Percentiles rank a stretch among this genome's conserved stretches.
These are phyloP conservation scores for Bettongia penicillata DNA, from an alignment of 2,113 vertebrate genomes.

Conservation along the genomic window DNA sequence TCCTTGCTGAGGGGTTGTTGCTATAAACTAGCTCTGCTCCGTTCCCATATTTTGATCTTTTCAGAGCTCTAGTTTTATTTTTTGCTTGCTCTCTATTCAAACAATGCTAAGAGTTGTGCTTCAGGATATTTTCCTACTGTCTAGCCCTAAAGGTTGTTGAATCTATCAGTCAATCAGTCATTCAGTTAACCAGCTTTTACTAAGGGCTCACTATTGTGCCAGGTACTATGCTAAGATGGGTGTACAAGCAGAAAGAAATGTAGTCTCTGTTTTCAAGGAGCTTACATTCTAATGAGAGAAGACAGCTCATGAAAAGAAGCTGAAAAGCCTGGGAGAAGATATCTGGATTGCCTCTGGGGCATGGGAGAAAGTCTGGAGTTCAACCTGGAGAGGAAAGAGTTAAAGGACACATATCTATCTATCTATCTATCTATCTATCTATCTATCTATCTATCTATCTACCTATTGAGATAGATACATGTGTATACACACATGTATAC, in stretches of 20 bases:
- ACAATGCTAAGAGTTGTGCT: not conserved
- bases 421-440: no score
- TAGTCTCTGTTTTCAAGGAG: not conserved
- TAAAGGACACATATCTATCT: not conserved
- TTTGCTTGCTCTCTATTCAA: no score
- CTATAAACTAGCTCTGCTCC: no score
- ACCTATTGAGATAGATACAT: no score
- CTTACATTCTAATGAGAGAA: not conserved
- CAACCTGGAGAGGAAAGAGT: not conserved
- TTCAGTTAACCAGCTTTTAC: not conserved
- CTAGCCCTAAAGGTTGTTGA: not conserved
- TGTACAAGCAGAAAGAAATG: not conserved
- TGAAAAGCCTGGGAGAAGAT: not conserved
- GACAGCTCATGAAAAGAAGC: not conserved
- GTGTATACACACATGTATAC: no score
- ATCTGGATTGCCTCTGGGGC: not conserved
- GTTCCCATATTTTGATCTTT: no score
- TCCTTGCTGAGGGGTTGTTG: no score
- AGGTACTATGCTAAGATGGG: not conserved
- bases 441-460: no score
- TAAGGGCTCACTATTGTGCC: not conserved
- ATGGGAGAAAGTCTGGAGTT: no score
- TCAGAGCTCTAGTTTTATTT: no score
- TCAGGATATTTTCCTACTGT: not conserved
- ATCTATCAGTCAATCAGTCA: no score